Evolutionary conservation across 2,113 vertebrate genomes (phyloP), one percentile per base, ranked within the genome.

Genomic region (Otocyon megalotis): DNA sequence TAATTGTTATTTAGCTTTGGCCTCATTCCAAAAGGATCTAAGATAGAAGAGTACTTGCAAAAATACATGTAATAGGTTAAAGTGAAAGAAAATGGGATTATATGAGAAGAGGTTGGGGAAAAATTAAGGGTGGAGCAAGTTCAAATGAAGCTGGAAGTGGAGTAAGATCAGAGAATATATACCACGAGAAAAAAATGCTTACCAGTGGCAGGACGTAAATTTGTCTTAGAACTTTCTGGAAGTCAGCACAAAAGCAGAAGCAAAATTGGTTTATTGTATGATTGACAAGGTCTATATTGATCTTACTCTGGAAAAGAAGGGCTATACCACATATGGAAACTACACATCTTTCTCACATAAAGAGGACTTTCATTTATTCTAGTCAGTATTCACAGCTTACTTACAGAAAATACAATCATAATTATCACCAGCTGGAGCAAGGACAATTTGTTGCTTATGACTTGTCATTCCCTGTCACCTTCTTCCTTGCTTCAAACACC

Each of bases 1-100:
- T 97, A 97, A 98, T 96, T 96, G 54, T 92, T 97, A 74, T 95
- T 97, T 97, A 77, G 94, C 88, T 54, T 84, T 97, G 92, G 94
- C 54, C 60, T 94, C 90, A 12, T 85, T 97, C 88, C 92, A 77
- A 88, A 96, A 96, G 69, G 62, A 84, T 74, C 74, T 87, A 97
- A 93, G 80, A 93, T 48, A n/a, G 67, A 93, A 95, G 65, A 71
- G 87, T 72, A 48, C 71, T 96, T 92, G n/a, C 3, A 43, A 96
- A 96, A 93, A 71, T 77, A 77, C 3, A 96, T 74, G 54, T 50
- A 60, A 17, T 35, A 67, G 77, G 63, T 94, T 71, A 92, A 95
- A 93, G 88, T 93, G 72, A 92, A 97, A 96, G 93, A 80, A 95
- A 97, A 86, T 14, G 81, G 48, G 58, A 93, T 92, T 90, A 63